Conservation (phyloP, 1,140 invertebrate species). For the Eumaeus atala region DNA sequence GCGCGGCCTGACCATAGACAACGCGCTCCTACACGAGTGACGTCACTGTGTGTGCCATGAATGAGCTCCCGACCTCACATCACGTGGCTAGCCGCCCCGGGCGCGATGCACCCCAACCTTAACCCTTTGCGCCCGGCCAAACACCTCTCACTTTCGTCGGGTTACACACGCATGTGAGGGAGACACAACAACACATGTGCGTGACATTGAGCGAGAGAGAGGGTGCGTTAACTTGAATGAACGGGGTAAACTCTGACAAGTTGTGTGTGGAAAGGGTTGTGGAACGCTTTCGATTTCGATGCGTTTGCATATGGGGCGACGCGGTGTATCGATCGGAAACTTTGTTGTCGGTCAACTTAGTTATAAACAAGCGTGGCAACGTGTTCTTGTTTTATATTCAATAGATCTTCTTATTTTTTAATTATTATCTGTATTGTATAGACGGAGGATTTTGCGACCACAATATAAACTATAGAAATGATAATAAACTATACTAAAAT, state of each 20-base stretch:
- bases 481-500: too few species aligned
- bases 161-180: too few species aligned
- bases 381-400: too few species aligned
- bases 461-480: too few species aligned
- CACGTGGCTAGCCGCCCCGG: conserved; percentile 26
- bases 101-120: conserved; percentile 37
- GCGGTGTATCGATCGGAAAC: conserved; percentile 47
- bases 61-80: conserved; percentile 41
- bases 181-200: too few species aligned
- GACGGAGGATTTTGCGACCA: too few species aligned
- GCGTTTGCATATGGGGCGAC: conserved; percentile 54
- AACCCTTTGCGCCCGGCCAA: conserved; percentile 16
- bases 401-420: too few species aligned
- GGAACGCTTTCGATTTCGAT: conserved; percentile 58
- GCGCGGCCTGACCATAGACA: conserved; percentile 68
- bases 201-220: too few species aligned
- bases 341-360: conserved; percentile 26
- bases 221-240: too few species aligned
- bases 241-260: too few species aligned
- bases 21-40: conserved; percentile 49
- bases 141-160: conserved; percentile 15
- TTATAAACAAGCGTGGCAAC: conserved; percentile 1
- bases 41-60: conserved; percentile 36
- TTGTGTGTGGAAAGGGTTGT: too few species aligned
- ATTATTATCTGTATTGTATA: too few species aligned